Percentiles rank a stretch among this genome's conserved stretches.
Conservation (phyloP, 2,113 vertebrate species). For the Lamprotornis superbus region DNA sequence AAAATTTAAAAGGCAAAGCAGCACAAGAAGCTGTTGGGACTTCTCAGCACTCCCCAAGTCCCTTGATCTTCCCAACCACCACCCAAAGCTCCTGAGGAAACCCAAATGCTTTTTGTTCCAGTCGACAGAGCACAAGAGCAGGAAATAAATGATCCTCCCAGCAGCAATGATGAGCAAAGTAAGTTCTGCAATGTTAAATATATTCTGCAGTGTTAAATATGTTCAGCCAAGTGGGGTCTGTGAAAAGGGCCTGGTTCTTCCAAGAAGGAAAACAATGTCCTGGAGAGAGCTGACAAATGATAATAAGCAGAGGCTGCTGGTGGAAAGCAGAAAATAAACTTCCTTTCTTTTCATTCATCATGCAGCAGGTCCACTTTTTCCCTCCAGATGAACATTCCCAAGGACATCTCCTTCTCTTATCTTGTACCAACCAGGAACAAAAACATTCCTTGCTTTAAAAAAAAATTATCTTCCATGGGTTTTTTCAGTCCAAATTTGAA, state of each 20-base stretch:
- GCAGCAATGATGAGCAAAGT: not conserved
- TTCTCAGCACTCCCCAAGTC: not conserved
- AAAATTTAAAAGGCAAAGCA: not conserved
- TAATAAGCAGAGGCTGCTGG: not conserved
- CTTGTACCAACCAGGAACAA: not conserved
- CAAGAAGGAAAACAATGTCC: not conserved
- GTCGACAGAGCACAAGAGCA: not conserved
- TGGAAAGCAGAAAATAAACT: conserved; percentile 32
- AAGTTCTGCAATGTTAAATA: not conserved
- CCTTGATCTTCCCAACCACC: not conserved
- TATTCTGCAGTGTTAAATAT: not conserved
- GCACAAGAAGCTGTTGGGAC: not conserved
- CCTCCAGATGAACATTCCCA: not conserved
- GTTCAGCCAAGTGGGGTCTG: not conserved
- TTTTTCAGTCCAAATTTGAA: not conserved
- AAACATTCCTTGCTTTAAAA: not conserved
- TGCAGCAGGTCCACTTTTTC: not conserved
- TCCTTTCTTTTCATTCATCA: conserved; percentile 16
- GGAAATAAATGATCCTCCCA: not conserved
- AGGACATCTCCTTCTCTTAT: conserved; percentile 21
- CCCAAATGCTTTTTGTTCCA: not conserved
- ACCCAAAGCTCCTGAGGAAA: not conserved
- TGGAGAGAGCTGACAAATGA: not conserved
- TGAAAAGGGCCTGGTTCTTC: not conserved
- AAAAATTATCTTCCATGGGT: not conserved